Base-by-base conservation (phyloP, 2,113 vertebrate species). In the Stercorarius parasiticus region DNA sequence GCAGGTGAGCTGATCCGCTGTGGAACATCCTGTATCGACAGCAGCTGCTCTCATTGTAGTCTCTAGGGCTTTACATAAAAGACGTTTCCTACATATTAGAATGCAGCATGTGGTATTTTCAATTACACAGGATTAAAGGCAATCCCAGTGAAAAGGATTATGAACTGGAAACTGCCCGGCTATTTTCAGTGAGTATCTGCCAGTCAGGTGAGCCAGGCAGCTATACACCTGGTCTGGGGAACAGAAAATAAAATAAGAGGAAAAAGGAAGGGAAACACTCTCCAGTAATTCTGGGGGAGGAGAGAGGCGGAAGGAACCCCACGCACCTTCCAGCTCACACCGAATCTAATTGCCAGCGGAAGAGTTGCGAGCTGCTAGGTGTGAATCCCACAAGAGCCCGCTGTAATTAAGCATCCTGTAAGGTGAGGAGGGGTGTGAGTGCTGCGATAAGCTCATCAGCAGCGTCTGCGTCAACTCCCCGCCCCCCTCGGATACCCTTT, bases 341-440 rank as follows among this genome's bases (percentile, higher is more conserved):
- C 0, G 22, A 80, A 40, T 32, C 6, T 42, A 25, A 32, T 27
- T 82, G 70, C 55, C 59, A 40, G 45, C 7, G 1, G 89, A 96
- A 19, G 61, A 29, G 65, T 53, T 80, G 65, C 19, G 72, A 94
- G 69, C 65, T 72, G 40, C 32, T 50, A 43, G 73, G 96, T 92
- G 93, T 1, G n/a, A 94, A 78, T 93, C 94, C 81, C 85, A 6
- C 17, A 4, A 36, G 16, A 86, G 13, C 52, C 59, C 0, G 0
- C 9, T 66, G 84, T 95, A 91, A 95, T 95, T 86, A 93, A 95
- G 61, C 56, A 52, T 65, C 79, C 86, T 88, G 76, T 79, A 65
- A 86, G 82, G 72, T 74, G 58, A 49, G 36, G 77, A 73, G 56
- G 25, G 27, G 43, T 32, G 42, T 26, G 50, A 66, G 72, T 2